phyloP scores from a whole-genome alignment of 2,797 vertebrate species.

The Spondyliosoma cantharus region DNA sequence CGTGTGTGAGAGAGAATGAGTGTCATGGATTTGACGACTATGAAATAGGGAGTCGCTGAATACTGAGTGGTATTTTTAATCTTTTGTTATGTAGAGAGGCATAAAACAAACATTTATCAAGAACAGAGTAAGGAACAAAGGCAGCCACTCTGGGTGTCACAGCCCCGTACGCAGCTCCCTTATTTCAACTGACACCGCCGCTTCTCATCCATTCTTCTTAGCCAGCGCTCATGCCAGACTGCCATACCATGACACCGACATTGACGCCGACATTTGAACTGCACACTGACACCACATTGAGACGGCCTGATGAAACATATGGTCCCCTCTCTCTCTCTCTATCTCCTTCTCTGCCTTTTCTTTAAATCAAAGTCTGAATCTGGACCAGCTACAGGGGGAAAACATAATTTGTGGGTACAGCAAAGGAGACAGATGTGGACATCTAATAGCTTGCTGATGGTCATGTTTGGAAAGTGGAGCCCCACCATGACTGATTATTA shows the following conservation, averaged over 20 bases:
- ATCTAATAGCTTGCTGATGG: constrained; percentile 18
- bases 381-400: not conserved
- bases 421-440: constrained; percentile 3
- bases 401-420: not conserved
- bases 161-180: constrained; percentile 4
- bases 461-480: constrained; percentile 1
- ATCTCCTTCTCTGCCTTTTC: not conserved
- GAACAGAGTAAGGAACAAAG: constrained; percentile 56
- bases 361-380: constrained; percentile 7
- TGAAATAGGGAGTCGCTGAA: constrained; percentile 61
- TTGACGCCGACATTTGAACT: constrained; percentile 26
- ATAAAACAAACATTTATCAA: constrained; percentile 76
- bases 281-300: constrained; percentile 12
- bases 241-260: constrained; percentile 11
- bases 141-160: constrained; percentile 41
- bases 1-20: constrained; percentile 43
- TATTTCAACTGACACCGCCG: constrained; percentile 29
- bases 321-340: not conserved
- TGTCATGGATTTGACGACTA: constrained; percentile 69
- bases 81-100: constrained; percentile 74
- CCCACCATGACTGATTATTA: not conserved
- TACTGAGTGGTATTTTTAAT: constrained; percentile 68
- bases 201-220: constrained; percentile 24
- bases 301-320: constrained; percentile 9
- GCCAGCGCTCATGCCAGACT: constrained; percentile 5